Conservation (phyloP, 2,797 vertebrate genomes). For the Channa striata region DNA sequence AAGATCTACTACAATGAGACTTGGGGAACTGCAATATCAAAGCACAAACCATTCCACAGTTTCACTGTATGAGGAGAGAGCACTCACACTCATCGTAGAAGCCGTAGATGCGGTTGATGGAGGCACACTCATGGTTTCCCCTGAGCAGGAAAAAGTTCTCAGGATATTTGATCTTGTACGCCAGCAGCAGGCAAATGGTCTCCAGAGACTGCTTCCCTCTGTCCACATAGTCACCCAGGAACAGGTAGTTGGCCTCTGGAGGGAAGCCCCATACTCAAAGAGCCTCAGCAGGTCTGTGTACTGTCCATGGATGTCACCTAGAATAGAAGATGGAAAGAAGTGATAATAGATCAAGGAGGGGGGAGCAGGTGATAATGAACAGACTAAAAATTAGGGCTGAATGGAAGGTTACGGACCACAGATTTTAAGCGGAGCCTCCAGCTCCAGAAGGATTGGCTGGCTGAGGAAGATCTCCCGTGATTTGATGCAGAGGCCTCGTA, state of each 20-base stretch:
- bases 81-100: conserved; percentile 96
- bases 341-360: background rate
- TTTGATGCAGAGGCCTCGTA: conserved; percentile 97
- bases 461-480: conserved; percentile 99
- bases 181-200: conserved; percentile 96
- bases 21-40: too few species aligned
- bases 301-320: conserved; percentile 97
- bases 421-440: conserved; percentile 98
- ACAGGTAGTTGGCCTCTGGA: conserved; percentile 96
- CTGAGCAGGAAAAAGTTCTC: conserved; percentile 98
- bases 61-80: background rate
- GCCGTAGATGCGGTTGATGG: conserved; percentile 98
- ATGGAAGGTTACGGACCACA: conserved; percentile 86
- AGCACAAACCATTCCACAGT: too few species aligned
- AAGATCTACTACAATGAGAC: too few species aligned
- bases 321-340: background rate
- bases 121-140: conserved; percentile 97
- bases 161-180: conserved; percentile 99
- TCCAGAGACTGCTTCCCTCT: conserved; percentile 96
- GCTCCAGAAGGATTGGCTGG: conserved; percentile 97
- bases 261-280: conserved; percentile 98
- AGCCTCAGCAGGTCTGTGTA: conserved; percentile 96
- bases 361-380: background rate
- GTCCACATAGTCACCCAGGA: conserved; percentile 97
- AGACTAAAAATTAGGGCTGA: rapidly evolving